These are phyloP conservation scores for Melanotaenia parkinsoni DNA, from an alignment of 2,797 vertebrate genomes.

Conservation along the genomic window DNA sequence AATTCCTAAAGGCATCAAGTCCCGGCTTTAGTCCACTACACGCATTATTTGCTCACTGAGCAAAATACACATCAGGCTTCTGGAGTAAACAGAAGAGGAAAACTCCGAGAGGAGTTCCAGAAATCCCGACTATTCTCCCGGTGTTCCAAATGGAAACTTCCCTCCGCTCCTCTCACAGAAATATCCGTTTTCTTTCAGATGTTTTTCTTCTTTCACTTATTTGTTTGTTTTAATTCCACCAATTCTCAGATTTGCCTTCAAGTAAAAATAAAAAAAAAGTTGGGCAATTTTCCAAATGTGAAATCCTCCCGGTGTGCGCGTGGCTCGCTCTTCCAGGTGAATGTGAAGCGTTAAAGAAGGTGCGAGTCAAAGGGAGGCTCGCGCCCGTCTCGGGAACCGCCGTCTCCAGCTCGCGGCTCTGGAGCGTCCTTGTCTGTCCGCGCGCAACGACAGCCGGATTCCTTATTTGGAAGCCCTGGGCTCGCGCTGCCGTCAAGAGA, in stretches of 20 bases:
- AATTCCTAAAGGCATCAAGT: slow-evolving; percentile 66
- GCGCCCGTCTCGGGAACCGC: slow-evolving; percentile 61
- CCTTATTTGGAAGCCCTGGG: slow-evolving; percentile 89
- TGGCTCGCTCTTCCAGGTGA: slow-evolving; percentile 42
- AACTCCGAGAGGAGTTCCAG: slow-evolving; percentile 46
- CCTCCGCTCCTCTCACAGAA: slow-evolving; percentile 14
- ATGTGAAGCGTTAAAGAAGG: slow-evolving; percentile 45
- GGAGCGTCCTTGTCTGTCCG: slow-evolving; percentile 71
- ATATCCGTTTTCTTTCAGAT: slow-evolving; percentile 9
- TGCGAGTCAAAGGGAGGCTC: slow-evolving; percentile 51
- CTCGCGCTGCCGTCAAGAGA: slow-evolving; percentile 62
- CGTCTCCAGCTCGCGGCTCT: slow-evolving; percentile 68
- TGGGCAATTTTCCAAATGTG: slow-evolving; percentile 28
- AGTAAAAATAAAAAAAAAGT: slow-evolving; percentile 45
- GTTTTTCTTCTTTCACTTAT: slow-evolving; percentile 3
- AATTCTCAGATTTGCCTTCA: slow-evolving; percentile 13
- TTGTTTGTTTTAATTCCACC: slow-evolving; percentile 40
- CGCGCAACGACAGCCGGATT: slow-evolving; percentile 77
- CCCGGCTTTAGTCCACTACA: slow-evolving; percentile 72
- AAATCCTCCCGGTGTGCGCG: slow-evolving; percentile 2
- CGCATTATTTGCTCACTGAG: slow-evolving; percentile 34
- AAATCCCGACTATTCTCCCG: slow-evolving; percentile 51
- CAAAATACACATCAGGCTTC: neutral
- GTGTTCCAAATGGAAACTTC: slow-evolving; percentile 45
- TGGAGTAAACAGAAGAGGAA: slow-evolving; percentile 1